Evolutionary conservation across 2,888 invertebrate species (phyloP).

Genomic region (Endomychus coccineus): DNA sequence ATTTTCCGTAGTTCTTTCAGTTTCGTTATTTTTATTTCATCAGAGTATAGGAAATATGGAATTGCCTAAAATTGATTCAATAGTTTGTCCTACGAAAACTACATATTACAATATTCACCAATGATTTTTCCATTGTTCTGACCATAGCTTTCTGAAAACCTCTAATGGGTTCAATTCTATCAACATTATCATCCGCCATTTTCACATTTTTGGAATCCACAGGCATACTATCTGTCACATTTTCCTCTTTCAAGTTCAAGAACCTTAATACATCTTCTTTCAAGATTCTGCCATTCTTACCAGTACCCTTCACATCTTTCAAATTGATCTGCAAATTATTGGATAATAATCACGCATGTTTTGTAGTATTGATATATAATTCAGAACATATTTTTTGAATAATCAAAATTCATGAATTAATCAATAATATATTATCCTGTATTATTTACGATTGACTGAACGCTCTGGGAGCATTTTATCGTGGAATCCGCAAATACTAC

Average conservation of each 20-base stretch:
- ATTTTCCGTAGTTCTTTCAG: constrained; percentile 63
- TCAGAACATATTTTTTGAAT: too few relatives aligned
- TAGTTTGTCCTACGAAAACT: neutral
- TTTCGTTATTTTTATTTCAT: constrained; percentile 81
- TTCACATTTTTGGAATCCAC: constrained; percentile 1
- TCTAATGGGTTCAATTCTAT: constrained; percentile 57
- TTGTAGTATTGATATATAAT: too few relatives aligned
- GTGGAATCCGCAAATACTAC: too few relatives aligned
- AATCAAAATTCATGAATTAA: too few relatives aligned
- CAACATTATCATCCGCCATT: constrained; percentile 9
- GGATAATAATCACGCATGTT: too few relatives aligned
- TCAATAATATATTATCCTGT: too few relatives aligned
- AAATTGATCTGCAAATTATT: constrained; percentile 56
- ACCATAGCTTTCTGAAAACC: constrained; percentile 91
- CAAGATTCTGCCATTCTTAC: constrained; percentile 82
- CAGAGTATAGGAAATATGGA: constrained; percentile 91
- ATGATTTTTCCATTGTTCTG: constrained; percentile 86
- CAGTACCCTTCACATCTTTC: constrained; percentile 64
- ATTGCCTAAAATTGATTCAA: constrained; percentile 60
- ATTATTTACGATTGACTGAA: too few relatives aligned
- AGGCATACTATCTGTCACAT: constrained; percentile 45
- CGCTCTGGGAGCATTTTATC: too few relatives aligned
- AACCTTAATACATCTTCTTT: constrained; percentile 88
- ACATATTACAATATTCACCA: constrained; percentile 49
- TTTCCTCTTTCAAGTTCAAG: constrained; percentile 43